Evolutionary conservation across 2,888 invertebrate species (phyloP), one percentile per base, ranked within the genome.

Genomic region (Sinelater perroti): DNA sequence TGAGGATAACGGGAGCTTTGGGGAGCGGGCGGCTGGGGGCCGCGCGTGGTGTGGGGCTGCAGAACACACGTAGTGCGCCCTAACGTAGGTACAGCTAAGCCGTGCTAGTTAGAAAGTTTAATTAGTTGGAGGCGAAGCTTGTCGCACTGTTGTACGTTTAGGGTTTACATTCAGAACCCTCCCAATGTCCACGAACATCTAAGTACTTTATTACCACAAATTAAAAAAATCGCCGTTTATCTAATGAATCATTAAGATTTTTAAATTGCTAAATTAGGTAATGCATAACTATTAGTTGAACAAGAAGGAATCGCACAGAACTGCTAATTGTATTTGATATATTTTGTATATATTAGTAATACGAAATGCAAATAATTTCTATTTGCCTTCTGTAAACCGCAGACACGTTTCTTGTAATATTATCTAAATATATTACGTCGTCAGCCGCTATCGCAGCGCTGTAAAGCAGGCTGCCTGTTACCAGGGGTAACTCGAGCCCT

Each of bases 61-160:
- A 33, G 38, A 60, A 60, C 55, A 60, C 60, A 60, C 60, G 60
- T 60, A 60, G 60, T 57, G 65, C 66, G 59, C 65, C 65, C 63
- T 69, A 66, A 68, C 68, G 67, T 70, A 70, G 63, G 67, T 66
- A 68, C 60, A 72, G 69, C 76, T 76, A 76, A 77, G 77, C 76
- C 75, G 70, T 67, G 73, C 73, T 75, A 77, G 77, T 78, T 77
- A 75, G 75, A 77, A 78, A 78, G 75, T 78, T 78, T 78, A 78
- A 78, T 78, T 78, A 78, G 78, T 78, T 78, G 72, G 72, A 74
- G 56, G 74, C 72, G 73, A 72, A 74, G 72, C 74, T 75, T 75
- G 74, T 74, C 73, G 72, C 70, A 73, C 73, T 71, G 74, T 75
- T 75, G 74, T 76, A 73, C 73, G 72, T 73, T 72, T 70, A 65